Percentiles rank a stretch among this genome's conserved stretches.
Conservation (phyloP, 2,797 vertebrate species). For the Acipenser ruthenus region DNA sequence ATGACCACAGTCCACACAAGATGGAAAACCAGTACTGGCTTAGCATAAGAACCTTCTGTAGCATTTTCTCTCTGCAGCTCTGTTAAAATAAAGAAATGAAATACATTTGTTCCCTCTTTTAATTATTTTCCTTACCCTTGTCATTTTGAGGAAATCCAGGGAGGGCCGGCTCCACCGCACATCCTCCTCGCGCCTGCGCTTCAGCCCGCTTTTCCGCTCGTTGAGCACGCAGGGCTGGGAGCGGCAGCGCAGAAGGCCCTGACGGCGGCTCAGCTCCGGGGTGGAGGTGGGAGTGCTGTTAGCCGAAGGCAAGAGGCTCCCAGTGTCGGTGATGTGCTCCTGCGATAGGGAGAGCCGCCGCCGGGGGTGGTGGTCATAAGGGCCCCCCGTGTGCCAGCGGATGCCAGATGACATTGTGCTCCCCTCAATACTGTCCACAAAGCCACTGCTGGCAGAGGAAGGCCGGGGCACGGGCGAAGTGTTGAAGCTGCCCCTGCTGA, state of each 20-base stretch:
- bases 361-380: slow-evolving; percentile 44
- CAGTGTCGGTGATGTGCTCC: slow-evolving; percentile 51
- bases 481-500: slow-evolving; percentile 41
- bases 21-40: too few species aligned
- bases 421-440: slow-evolving; percentile 52
- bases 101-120: too few species aligned
- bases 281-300: slow-evolving; percentile 59
- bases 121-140: slow-evolving; percentile 46
- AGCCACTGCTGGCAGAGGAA: slow-evolving; percentile 56
- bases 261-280: slow-evolving; percentile 50
- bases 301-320: slow-evolving; percentile 47
- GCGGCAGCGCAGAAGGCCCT: slow-evolving; percentile 53
- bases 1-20: too few species aligned
- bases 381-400: slow-evolving; percentile 41
- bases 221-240: slow-evolving; percentile 64
- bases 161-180: slow-evolving; percentile 58
- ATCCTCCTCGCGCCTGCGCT: slow-evolving; percentile 57
- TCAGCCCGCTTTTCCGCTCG: slow-evolving; percentile 52
- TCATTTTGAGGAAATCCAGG: slow-evolving; percentile 70
- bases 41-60: too few species aligned
- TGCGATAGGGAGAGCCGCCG: slow-evolving; percentile 61
- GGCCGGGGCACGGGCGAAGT: slow-evolving; percentile 48
- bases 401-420: slow-evolving; percentile 37
- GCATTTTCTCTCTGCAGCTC: too few species aligned
- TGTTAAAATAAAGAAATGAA: too few species aligned